Evolutionary conservation across 2,888 invertebrate species (phyloP), one percentile per base, ranked within the genome.

Genomic region (Zootermopsis nevadensis): DNA sequence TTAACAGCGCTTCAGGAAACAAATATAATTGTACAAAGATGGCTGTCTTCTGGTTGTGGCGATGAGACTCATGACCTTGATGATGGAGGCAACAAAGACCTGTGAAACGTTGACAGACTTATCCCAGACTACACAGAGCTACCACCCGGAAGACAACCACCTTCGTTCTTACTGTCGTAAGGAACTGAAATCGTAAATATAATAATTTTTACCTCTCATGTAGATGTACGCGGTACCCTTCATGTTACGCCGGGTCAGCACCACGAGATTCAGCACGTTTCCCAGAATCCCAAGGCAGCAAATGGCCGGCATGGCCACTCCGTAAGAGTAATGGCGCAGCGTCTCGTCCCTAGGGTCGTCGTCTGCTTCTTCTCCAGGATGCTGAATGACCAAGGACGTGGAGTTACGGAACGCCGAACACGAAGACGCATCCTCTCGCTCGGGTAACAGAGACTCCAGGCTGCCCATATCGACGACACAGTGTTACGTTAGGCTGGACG

Each of bases 171-270:
- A 69, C 27, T 15, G 12, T 15, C 24, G 76, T 48, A 48, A 38
- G n/a, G 33, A 80, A 84, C 27, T 69, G 15, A 69, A 27, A 6
- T 22, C n/a, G n/a, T n/a, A n/a, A n/a, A n/a, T n/a, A n/a, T n/a
- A n/a, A n/a, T n/a, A n/a, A 1, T 76, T 89, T 92, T 91, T 88
- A 94, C 94, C 94, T 89, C 94, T 89, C 94, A 94, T 94, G 89
- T 95, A 96, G 88, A 95, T 93, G 89, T 96, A 96, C 67, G 95
- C 95, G 0, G 94, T 94, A 69, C 95, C 95, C 86, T 94, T 93
- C 93, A 96, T 94, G 86, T 95, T 94, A 85, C 94, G 93, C 84
- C 95, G 91, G 67, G 95, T 95, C 84, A 96, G 91, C 31, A 96
- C 95, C 86, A 95, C 91, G 86, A 96, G 90, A 89, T 96, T 96